A percentile compares a stretch with the other conserved stretches of the same genome.
Conservation (phyloP, 2,797 vertebrate species). For the Trachops cirrhosus region DNA sequence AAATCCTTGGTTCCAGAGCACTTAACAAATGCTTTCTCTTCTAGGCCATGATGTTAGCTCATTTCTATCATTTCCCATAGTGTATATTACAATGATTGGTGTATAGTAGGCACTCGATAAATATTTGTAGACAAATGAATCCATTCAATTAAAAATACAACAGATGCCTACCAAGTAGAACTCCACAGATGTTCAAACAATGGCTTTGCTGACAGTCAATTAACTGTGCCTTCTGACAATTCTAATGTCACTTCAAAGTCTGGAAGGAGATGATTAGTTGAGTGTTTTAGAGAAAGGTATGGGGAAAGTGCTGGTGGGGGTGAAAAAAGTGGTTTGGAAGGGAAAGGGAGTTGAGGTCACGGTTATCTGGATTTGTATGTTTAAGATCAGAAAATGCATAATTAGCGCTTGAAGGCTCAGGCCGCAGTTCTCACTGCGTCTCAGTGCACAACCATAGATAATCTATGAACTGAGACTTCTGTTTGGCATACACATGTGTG, state of each 20-base stretch:
- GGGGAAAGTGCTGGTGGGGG: constrained; percentile 37
- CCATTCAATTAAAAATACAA: constrained; percentile 52
- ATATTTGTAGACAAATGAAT: constrained; percentile 56
- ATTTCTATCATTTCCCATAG: not conserved
- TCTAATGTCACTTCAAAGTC: constrained; percentile 66
- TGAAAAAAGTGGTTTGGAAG: not conserved
- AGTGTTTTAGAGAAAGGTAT: constrained; percentile 62
- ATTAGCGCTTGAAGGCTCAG: constrained; percentile 6
- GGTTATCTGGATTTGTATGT: not conserved
- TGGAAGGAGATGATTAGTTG: constrained; percentile 64
- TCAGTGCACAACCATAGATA: not conserved
- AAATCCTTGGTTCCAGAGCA: not conserved
- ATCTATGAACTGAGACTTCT: not conserved
- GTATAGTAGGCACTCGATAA: constrained; percentile 44
- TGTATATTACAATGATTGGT: not conserved
- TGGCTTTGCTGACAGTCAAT: constrained; percentile 64
- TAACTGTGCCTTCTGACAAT: constrained; percentile 64
- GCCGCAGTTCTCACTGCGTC: not conserved
- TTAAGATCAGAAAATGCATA: constrained; percentile 56
- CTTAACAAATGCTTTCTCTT: constrained; percentile 17
- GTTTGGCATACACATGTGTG: fast-evolving
- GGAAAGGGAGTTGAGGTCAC: constrained; percentile 32
- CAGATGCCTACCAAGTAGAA: constrained; percentile 48
- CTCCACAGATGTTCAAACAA: constrained; percentile 65
- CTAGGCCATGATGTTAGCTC: not conserved